Evolutionary conservation across 2,888 invertebrate genomes (phyloP).

Genomic region (Mellilla xanthometata): DNA sequence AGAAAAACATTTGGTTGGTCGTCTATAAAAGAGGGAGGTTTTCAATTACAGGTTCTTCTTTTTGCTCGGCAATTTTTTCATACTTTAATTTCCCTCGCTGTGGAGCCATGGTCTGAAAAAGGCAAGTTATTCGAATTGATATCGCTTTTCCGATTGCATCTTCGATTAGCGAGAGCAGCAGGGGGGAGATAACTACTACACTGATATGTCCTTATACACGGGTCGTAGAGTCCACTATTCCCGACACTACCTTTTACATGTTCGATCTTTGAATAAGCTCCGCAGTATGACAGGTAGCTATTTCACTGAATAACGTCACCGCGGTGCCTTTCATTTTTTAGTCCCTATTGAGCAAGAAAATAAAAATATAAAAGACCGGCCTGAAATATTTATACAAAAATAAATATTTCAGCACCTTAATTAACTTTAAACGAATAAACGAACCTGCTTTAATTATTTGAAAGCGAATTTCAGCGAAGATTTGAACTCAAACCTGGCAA

Average conservation of each 20-base stretch:
- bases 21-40: conserved; percentile 16
- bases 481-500: conserved; percentile 2
- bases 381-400: too few species aligned
- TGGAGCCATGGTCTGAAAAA: conserved; percentile 37
- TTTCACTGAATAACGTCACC: conserved; percentile 2
- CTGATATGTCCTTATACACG: conserved; percentile 4
- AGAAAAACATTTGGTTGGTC: too few species aligned
- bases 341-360: too few species aligned
- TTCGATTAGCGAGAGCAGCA: conserved; percentile 33
- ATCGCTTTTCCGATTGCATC: conserved; percentile 59
- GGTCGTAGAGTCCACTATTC: conserved; percentile 22
- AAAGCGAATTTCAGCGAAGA: background rate
- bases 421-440: conserved; percentile 6
- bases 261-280: conserved; percentile 23
- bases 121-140: conserved; percentile 58
- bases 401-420: conserved; percentile 5
- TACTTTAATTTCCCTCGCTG: conserved; percentile 55
- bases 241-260: conserved; percentile 24
- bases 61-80: conserved; percentile 30
- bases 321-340: background rate
- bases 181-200: conserved; percentile 50
- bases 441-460: conserved; percentile 9
- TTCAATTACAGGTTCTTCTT: conserved; percentile 36
- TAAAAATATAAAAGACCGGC: too few species aligned
- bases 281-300: conserved; percentile 13